Conservation (phyloP, 2,797 vertebrate genomes). For the Acestrorhynchus altus region DNA sequence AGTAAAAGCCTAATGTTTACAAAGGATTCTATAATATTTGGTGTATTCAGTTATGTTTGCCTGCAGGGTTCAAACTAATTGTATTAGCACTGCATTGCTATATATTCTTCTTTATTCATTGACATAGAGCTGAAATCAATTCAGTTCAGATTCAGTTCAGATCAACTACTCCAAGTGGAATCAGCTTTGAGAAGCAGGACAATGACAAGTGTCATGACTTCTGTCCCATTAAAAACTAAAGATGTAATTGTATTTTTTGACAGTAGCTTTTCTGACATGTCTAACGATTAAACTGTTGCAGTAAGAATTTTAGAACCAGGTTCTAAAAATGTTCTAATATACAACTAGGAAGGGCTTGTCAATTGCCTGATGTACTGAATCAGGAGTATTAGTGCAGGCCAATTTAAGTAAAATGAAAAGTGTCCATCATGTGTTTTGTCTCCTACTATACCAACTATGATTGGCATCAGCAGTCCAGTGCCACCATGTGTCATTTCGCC, state of each 20-base stretch:
- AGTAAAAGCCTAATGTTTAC: neutral
- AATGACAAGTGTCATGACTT: too few species aligned
- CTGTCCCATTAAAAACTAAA: neutral
- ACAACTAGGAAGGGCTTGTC: too few species aligned
- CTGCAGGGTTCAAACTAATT: neutral
- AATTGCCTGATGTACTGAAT: too few species aligned
- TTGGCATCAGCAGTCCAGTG: too few species aligned
- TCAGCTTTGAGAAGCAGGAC: neutral
- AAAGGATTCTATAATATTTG: neutral
- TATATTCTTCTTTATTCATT: neutral
- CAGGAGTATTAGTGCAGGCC: too few species aligned
- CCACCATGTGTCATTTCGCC: too few species aligned
- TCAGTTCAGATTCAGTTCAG: neutral
- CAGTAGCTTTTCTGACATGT: neutral
- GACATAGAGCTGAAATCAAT: neutral
- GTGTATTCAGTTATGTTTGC: neutral
- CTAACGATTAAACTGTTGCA: neutral
- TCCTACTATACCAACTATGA: too few species aligned
- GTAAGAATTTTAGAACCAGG: neutral
- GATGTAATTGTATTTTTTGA: neutral
- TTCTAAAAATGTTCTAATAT: too few species aligned
- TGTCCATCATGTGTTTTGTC: too few species aligned
- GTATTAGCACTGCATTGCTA: neutral
- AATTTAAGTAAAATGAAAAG: too few species aligned
- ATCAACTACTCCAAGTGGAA: neutral